phyloP scores from a whole-genome alignment of 2,888 invertebrate species.

The Seira ritae region DNA sequence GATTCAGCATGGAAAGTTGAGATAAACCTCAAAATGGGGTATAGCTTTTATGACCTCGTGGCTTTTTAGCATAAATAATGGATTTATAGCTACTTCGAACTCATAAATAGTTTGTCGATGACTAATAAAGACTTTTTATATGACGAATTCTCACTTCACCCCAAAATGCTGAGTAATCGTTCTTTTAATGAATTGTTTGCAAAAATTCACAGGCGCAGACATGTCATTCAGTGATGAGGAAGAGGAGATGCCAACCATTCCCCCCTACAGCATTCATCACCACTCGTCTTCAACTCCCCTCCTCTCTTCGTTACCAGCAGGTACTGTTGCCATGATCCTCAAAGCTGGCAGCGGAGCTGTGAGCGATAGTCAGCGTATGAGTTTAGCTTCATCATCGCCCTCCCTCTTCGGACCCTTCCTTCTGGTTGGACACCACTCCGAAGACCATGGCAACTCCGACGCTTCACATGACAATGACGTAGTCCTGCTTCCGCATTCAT shows the following conservation, averaged over 20 bases:
- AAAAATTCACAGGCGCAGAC: constrained; percentile 71
- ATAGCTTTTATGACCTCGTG: too few species aligned
- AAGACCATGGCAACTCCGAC: constrained; percentile 28
- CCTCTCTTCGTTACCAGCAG: constrained; percentile 30
- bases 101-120: too few species aligned
- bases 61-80: too few species aligned
- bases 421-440: constrained; percentile 46
- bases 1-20: too few species aligned
- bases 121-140: too few species aligned
- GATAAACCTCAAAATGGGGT: too few species aligned
- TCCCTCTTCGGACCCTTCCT: constrained; percentile 43
- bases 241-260: constrained; percentile 53
- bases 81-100: too few species aligned
- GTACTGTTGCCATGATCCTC: constrained; percentile 31
- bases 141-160: too few species aligned
- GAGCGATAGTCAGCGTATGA: background rate
- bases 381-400: background rate
- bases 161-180: too few species aligned
- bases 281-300: constrained; percentile 8
- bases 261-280: background rate
- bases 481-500: constrained; percentile 51
- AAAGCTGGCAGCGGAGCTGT: constrained; percentile 28
- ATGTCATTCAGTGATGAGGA: constrained; percentile 73
- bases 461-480: background rate
- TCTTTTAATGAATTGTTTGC: too few species aligned